Base-by-base conservation (phyloP, 2,797 vertebrate species). In the Phyllotis vaccarum region DNA sequence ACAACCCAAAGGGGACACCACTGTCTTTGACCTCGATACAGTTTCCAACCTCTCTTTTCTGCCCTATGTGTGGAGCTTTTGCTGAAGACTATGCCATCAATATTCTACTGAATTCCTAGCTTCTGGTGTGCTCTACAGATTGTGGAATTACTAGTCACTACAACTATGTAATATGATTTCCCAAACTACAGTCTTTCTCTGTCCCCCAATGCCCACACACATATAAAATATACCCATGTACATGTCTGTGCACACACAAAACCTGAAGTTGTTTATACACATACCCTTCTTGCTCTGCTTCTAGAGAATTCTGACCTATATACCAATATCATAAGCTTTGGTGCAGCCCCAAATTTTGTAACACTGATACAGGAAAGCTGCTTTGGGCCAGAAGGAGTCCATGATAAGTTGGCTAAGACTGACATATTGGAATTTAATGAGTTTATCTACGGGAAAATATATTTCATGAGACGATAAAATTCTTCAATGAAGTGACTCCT, bases 381-480 rank as follows among this genome's bases (percentile, higher is more conserved):
- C 46, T 43, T 43, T 91, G 10, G 46, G 52, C 6, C 21, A 52
- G 43, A n/a, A 17, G 81, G 8, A 27, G 46, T 10, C 40, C 49
- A 21, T 11, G 83, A 93, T 2, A 90, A 37, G 17, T 3, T 90
- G 13, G 14, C 40, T 90, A 31, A 92, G 10, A 22, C 0, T 24
- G 66, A 93, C 87, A 43, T 1, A 64, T 0, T 83, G 40, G 56
- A 62, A 97, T 93, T 75, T 94, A 91, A 95, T 17, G 60, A 76
- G 52, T 86, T 86, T 87, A 78, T 94, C 81, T 94, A 87, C 81
- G 79, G 76, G 21, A 95, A 96, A 85, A 64, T 37, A 13, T 4
- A 78, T 78, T 70, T 94, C 58, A 29, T 21, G 93, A 91, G 80
- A 94, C 89, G 60, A 93, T 54, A 78, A 93, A 94, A 58, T 56